Conservation (phyloP, 37 sponge, comb jelly and placozoan species). For the Spongia lamella region DNA sequence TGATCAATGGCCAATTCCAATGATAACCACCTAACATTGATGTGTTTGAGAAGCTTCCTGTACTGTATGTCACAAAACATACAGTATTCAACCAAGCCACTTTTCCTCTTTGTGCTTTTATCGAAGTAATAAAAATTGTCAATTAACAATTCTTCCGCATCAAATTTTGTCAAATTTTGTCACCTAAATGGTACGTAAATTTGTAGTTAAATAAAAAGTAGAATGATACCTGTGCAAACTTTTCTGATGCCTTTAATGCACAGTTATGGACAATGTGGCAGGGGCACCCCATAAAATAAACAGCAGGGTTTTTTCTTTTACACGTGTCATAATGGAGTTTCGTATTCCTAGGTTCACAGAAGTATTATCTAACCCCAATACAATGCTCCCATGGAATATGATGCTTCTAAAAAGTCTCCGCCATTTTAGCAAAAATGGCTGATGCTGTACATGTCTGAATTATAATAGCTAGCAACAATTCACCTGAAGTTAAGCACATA, state of each 20-base stretch:
- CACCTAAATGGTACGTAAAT: not conserved
- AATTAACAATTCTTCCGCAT: constrained; percentile 57
- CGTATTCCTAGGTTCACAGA: constrained; percentile 57
- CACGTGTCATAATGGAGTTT: constrained; percentile 46
- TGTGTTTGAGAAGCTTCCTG: constrained; percentile 58
- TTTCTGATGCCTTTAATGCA: constrained; percentile 23
- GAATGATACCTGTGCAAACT: constrained; percentile 21
- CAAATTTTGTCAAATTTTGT: constrained; percentile 44
- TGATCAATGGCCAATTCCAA: constrained; percentile 24
- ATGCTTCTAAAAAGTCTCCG: constrained; percentile 6
- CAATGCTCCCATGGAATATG: constrained; percentile 53
- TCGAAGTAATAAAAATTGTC: constrained; percentile 54
- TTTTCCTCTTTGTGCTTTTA: constrained; percentile 52
- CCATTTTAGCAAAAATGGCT: constrained; percentile 53
- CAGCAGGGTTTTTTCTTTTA: constrained; percentile 32
- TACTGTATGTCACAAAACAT: constrained; percentile 49
- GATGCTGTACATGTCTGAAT: too few relatives aligned
- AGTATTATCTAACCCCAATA: constrained; percentile 63
- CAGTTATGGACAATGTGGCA: constrained; percentile 56
- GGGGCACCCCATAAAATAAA: constrained; percentile 57
- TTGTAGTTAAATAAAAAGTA: too few relatives aligned
- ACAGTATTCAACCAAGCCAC: constrained; percentile 34
- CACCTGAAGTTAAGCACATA: constrained; percentile 57
- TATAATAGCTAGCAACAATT: too few relatives aligned
- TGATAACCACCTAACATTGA: constrained; percentile 56